Evolutionary conservation across 2,113 vertebrate genomes (phyloP).

Genomic region (Nestor notabilis): DNA sequence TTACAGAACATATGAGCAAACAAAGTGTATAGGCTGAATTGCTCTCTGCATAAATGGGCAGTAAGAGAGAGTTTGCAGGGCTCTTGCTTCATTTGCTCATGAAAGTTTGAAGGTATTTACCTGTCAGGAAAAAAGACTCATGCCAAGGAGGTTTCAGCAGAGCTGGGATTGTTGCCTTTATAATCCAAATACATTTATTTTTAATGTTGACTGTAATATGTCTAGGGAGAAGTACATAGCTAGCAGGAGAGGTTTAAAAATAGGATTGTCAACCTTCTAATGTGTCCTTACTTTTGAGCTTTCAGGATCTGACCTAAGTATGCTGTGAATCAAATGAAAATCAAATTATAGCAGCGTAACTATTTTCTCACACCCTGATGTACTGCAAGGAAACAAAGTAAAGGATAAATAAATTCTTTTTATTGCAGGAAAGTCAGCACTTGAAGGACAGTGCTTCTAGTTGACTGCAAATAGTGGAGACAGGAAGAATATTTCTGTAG

Average conservation of each 20-base stretch:
- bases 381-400: slow-evolving; percentile 5
- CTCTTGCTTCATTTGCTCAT: neutral
- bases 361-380: slow-evolving; percentile 22
- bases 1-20: neutral
- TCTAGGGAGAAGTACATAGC: neutral
- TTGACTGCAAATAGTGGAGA: neutral
- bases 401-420: slow-evolving; percentile 36
- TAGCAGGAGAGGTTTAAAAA: slow-evolving; percentile 28
- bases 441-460: slow-evolving; percentile 40
- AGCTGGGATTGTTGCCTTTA: neutral
- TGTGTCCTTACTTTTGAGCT: neutral
- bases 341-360: neutral
- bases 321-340: slow-evolving; percentile 53
- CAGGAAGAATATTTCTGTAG: slow-evolving; percentile 25
- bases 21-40: neutral
- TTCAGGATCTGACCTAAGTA: slow-evolving; percentile 14
- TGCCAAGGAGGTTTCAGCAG: neutral
- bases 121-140: neutral
- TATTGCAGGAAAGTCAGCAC: slow-evolving; percentile 3
- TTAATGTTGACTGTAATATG: neutral
- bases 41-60: neutral
- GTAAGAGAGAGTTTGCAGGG: neutral
- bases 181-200: slow-evolving; percentile 1
- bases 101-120: neutral
- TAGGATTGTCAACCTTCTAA: slow-evolving; percentile 28